Evolutionary conservation across 2,113 vertebrate genomes (phyloP), one percentile per base, ranked within the genome.

Genomic region (Sialia sialis): DNA sequence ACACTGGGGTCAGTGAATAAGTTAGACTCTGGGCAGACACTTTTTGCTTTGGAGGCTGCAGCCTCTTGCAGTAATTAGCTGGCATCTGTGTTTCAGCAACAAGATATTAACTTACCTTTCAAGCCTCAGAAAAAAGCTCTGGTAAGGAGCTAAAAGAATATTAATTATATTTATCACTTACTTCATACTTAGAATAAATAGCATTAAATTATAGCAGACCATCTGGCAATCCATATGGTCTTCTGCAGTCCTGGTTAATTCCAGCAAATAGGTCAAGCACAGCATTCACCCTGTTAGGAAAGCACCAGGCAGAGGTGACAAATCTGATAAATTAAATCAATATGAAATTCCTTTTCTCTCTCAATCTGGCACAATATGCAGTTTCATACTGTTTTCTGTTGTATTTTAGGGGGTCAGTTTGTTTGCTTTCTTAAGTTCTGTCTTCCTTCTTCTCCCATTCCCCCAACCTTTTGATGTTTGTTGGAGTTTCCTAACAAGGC

Each of bases 201-300:
- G 59, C 93, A 97, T 97, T 96, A 98, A 96, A 97, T 97, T 97
- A 93, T 64, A 96, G 93, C 89, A 97, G 84, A 89, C 97, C 98
- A 98, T 98, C 97, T 98, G 98, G 96, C 87, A 83, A 79, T 96
- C 98, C 98, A 97, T 98, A 98, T 98, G 97, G 95, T 97, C 94
- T 97, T 84, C 90, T 80, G 90, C 84, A 98, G 95, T 92, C 89
- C 62, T 96, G 94, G 95, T 81, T 94, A 96, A 97, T 98, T 97
- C 96, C 91, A 95, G 92, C 96, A 97, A 96, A 97, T 94, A 98
- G 98, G 97, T 98, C 97, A 97, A 97, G 87, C 89, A 87, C 62
- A 75, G 85, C 90, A 79, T 91, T 96, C 94, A 96, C 84, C 82
- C 84, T 4, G 87, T 98, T 97, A 97, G 97, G 94, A 97, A 96